Evolutionary conservation across 2,113 vertebrate species (phyloP).

Genomic region (Nibea coibor): DNA sequence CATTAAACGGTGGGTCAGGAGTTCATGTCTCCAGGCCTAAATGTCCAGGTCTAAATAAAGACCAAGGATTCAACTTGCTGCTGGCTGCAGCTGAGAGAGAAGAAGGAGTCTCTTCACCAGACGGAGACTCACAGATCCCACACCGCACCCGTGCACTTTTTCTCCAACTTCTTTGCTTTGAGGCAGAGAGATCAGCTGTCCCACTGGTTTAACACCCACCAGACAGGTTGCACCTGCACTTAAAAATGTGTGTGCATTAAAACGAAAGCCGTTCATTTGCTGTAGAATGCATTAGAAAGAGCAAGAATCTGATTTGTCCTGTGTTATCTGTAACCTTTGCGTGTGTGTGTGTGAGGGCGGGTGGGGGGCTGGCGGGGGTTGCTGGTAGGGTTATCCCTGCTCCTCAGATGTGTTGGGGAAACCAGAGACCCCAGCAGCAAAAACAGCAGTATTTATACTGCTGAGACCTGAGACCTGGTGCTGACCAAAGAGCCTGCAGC

Average conservation of each 20-base stretch:
- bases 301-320: neutral
- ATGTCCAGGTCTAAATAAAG: slow-evolving; percentile 80
- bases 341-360: slow-evolving; percentile 6
- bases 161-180: slow-evolving; percentile 5
- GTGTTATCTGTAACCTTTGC: neutral
- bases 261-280: neutral
- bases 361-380: neutral
- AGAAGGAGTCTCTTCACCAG: slow-evolving; percentile 50
- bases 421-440: slow-evolving; percentile 53
- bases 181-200: neutral
- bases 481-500: slow-evolving; percentile 29
- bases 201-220: slow-evolving; percentile 11
- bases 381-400: slow-evolving; percentile 19
- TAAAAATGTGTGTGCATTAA: neutral
- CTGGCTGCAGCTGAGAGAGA: slow-evolving; percentile 38
- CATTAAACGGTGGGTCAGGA: slow-evolving; percentile 80
- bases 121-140: slow-evolving; percentile 22
- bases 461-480: slow-evolving; percentile 28
- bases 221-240: slow-evolving; percentile 13
- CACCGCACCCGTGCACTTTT: slow-evolving; percentile 12
- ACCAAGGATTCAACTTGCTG: slow-evolving; percentile 68
- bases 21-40: slow-evolving; percentile 76
- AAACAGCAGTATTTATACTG: slow-evolving; percentile 66
- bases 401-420: slow-evolving; percentile 52
- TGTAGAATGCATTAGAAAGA: neutral